These are phyloP conservation scores for Cossypha niveicapilla DNA, from an alignment of 2,797 vertebrate species.

Conservation along the genomic window DNA sequence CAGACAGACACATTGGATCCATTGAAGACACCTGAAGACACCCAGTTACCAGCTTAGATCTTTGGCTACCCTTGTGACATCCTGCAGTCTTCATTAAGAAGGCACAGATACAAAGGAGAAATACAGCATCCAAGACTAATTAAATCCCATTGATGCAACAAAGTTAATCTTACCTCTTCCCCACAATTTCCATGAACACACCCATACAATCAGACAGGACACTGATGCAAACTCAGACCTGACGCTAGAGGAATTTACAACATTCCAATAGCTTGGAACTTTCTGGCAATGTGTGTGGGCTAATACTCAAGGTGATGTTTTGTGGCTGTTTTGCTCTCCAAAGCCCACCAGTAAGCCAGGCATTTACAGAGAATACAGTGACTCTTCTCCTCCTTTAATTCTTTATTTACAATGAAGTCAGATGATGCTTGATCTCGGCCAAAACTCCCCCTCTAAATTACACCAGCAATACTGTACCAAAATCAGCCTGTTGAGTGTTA, in stretches of 20 bases:
- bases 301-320: neutral
- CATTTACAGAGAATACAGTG: neutral
- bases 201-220: neutral
- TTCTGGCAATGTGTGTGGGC: neutral
- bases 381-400: neutral
- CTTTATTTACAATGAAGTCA: neutral
- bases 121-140: neutral
- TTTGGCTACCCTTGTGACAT: neutral
- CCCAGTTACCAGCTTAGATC: neutral
- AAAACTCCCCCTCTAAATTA: fast-evolving
- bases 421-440: neutral
- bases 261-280: neutral
- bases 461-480: neutral
- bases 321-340: neutral
- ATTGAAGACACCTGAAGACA: neutral
- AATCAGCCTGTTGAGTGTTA: neutral
- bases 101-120: neutral
- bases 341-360: neutral
- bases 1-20: neutral
- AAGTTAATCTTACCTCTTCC: neutral
- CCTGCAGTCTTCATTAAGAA: neutral
- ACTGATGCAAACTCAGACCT: neutral
- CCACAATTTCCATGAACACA: neutral
- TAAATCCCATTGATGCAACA: neutral
- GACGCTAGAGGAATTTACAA: neutral